phyloP scores from a whole-genome alignment of 2,113 vertebrate species.

The Sphyrna mokarran region DNA sequence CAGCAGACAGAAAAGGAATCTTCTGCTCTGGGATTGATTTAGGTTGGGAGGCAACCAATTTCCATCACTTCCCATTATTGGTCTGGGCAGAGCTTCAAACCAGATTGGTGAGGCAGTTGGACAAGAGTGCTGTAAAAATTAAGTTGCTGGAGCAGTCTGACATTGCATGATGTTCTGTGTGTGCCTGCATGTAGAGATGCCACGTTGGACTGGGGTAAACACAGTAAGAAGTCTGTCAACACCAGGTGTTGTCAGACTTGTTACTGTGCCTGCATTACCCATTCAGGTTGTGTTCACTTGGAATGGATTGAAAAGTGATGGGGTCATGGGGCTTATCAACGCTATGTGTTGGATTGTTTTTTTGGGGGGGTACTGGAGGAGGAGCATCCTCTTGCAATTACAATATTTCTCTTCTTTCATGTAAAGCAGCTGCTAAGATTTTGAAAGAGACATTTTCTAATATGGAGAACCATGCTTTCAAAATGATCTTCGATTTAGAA shows the following conservation, averaged over 20 bases:
- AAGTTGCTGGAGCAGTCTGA: background rate
- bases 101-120: background rate
- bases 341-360: background rate
- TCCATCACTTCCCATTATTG: background rate
- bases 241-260: too few species aligned
- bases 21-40: background rate
- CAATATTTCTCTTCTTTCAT: background rate
- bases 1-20: background rate
- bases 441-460: background rate
- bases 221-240: too few species aligned
- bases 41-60: background rate
- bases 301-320: background rate
- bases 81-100: background rate
- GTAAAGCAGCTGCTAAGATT: background rate
- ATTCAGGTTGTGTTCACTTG: background rate
- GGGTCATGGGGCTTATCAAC: background rate
- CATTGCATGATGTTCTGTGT: background rate
- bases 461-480: background rate
- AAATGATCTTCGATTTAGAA: background rate
- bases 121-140: background rate
- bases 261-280: background rate
- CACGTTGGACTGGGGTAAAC: too few species aligned
- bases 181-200: too few species aligned
- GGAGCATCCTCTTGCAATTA: background rate
- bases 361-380: background rate